Base-by-base conservation (phyloP, 2,888 invertebrate genomes). In the Trachelus troglodyta region DNA sequence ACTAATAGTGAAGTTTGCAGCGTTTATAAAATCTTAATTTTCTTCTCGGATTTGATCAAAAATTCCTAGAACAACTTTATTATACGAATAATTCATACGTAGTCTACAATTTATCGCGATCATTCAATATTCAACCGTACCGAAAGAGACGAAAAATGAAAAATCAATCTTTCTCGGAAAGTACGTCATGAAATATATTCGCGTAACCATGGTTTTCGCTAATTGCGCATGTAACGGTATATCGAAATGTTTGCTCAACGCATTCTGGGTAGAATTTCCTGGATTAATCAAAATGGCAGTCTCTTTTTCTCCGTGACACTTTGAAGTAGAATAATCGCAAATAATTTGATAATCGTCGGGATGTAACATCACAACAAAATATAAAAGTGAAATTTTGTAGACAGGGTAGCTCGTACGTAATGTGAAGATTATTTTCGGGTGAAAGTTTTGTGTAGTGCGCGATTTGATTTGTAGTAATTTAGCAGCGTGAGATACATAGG, bases 191-290 rank as follows among this genome's bases (percentile, higher is more conserved):
- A 56, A 23, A 56, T 56, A 23, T 23, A 4, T 23, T 56, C 56
- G 56, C 56, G 56, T 56, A 56, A 56, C 56, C 56, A 33, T 71
- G 71, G 71, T 71, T 71, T 71, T 76, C 74, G 69, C 34, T 81
- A 81, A 83, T 80, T 81, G 81, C 87, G 81, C 81, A 84, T 78
- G 81, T 80, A 74, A 81, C 75, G 75, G 40, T 75, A 40, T 75
- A 79, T 83, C 78, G 80, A 80, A 80, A 86, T 81, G 23, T 23
- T 56, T 9, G 23, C 56, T 56, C 79, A 77, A 76, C 83, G 87
- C 85, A 85, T 87, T 84, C 80, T 88, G 89, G 88, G 89, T 89
- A 89, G 81, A 87, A 82, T 89, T 83, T 82, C 79, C 76, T 77
- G 78, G 82, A 78, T 78, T 83, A 85, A 84, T 85, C 86, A 89